Evolutionary conservation across 1,140 invertebrate genomes (phyloP).

Genomic region (Venturia canescens): DNA sequence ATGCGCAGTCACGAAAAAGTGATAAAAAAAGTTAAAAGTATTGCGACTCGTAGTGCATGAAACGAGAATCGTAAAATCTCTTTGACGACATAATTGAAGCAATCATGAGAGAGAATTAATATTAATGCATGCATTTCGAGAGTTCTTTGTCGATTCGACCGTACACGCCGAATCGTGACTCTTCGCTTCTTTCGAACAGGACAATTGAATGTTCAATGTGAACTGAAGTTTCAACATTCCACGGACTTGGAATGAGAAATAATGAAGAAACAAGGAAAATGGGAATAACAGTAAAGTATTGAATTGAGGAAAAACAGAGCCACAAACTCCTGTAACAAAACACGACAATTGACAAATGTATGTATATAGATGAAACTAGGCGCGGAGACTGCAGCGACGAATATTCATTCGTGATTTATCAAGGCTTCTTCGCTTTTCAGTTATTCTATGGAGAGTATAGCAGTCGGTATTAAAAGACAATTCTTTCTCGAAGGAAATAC

Average conservation of each 20-base stretch:
- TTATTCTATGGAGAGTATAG: not conserved
- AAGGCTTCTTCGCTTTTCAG: not conserved
- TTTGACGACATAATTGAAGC: not conserved
- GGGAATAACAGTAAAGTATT: not conserved
- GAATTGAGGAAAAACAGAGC: not conserved
- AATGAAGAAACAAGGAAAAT: not conserved
- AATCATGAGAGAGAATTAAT: constrained; percentile 2
- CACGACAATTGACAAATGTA: not conserved
- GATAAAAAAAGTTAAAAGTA: not conserved
- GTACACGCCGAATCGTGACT: not conserved
- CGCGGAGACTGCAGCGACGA: not conserved
- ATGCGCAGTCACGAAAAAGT: not conserved
- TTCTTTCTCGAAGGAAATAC: not conserved
- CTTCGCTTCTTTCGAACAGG: not conserved
- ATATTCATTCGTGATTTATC: constrained; percentile 12
- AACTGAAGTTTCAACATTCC: not conserved
- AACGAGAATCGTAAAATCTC: not conserved
- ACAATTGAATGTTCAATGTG: not conserved
- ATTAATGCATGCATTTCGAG: constrained; percentile 15
- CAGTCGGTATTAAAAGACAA: constrained; percentile 4
- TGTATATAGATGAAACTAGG: not conserved
- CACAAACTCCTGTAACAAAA: not conserved
- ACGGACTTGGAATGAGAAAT: not conserved
- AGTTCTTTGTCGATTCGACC: not conserved
- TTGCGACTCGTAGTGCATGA: not conserved